These are phyloP conservation scores for Lamprotornis superbus DNA, from an alignment of 2,113 vertebrate genomes.

Conservation along the genomic window DNA sequence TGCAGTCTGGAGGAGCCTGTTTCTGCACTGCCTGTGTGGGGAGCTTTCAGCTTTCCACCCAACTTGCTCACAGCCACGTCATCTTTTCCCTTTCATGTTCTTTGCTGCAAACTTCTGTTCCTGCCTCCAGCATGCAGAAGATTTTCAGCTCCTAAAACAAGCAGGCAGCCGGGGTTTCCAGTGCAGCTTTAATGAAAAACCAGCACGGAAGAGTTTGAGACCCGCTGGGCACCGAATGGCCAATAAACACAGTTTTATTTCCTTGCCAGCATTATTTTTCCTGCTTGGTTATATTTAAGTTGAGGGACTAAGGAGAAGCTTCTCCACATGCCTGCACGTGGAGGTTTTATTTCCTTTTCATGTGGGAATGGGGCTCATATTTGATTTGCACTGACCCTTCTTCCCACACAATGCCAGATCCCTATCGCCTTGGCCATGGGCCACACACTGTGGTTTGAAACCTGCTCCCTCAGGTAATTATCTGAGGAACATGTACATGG, in stretches of 20 bases:
- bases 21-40: neutral
- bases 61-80: neutral
- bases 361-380: neutral
- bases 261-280: slow-evolving; percentile 5
- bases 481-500: slow-evolving; percentile 11
- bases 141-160: slow-evolving; percentile 25
- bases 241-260: neutral
- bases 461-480: slow-evolving; percentile 41
- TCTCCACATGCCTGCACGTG: slow-evolving; percentile 43
- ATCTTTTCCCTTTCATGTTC: neutral
- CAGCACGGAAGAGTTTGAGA: neutral
- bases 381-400: slow-evolving; percentile 51
- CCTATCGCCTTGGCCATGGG: neutral
- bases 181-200: neutral
- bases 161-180: neutral
- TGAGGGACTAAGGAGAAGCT: slow-evolving; percentile 5
- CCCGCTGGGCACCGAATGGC: neutral
- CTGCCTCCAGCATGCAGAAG: neutral
- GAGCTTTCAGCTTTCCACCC: neutral
- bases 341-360: slow-evolving; percentile 41
- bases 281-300: slow-evolving; percentile 2
- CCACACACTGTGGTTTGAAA: neutral
- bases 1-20: neutral
- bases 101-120: neutral
- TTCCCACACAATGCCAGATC: slow-evolving; percentile 36